These are phyloP conservation scores for Andrena minutula DNA, from an alignment of 2,888 invertebrate genomes.

Conservation along the genomic window DNA sequence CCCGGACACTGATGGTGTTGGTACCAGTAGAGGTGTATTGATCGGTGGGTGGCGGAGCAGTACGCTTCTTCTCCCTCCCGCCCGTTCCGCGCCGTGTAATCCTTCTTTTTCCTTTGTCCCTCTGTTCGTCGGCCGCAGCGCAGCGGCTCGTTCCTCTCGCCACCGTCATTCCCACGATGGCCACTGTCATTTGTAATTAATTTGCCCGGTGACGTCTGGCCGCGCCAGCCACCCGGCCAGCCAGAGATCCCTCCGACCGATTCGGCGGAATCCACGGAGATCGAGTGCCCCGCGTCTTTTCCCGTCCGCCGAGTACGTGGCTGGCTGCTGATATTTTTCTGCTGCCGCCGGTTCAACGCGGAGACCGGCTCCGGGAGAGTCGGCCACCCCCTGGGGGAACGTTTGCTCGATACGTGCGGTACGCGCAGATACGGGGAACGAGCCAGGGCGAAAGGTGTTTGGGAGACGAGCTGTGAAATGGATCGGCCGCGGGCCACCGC, in stretches of 20 bases:
- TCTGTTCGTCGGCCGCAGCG: slow-evolving; percentile 17
- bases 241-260: background rate
- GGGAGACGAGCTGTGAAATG: slow-evolving; percentile 60
- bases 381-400: slow-evolving; percentile 6
- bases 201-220: background rate
- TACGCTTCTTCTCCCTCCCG: slow-evolving; percentile 55
- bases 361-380: background rate
- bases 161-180: slow-evolving; percentile 28
- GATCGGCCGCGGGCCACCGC: slow-evolving; percentile 36
- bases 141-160: slow-evolving; percentile 7
- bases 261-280: no score
- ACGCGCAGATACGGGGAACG: slow-evolving; percentile 53
- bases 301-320: background rate
- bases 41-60: slow-evolving; percentile 79
- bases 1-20: slow-evolving; percentile 65
- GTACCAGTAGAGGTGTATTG: slow-evolving; percentile 82
- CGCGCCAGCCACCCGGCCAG: no score
- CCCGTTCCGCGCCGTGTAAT: slow-evolving; percentile 15
- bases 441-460: slow-evolving; percentile 51
- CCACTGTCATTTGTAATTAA: slow-evolving; percentile 45
- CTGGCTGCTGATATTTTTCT: slow-evolving; percentile 33
- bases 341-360: background rate
- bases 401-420: slow-evolving; percentile 50
- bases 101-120: slow-evolving; percentile 36
- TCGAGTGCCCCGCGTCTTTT: no score